These are phyloP conservation scores for Peromyscus nudipes DNA, from an alignment of 2,797 vertebrate genomes.

Conservation along the genomic window DNA sequence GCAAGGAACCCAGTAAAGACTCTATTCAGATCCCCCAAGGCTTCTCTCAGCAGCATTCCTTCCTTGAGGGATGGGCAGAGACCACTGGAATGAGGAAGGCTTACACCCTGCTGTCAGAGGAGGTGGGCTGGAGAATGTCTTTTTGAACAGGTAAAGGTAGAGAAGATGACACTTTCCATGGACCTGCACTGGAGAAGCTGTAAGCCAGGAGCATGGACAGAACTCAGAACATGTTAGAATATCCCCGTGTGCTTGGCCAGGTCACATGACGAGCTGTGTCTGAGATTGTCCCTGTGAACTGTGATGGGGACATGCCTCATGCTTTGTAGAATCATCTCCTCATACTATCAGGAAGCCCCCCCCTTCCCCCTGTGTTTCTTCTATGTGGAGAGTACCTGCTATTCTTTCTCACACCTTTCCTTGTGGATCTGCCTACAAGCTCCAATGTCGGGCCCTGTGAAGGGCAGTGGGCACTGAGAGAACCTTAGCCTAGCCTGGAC, in stretches of 20 bases:
- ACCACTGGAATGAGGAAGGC: neutral
- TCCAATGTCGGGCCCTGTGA: neutral
- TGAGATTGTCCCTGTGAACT: neutral
- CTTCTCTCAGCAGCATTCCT: neutral
- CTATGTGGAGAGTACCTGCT: neutral
- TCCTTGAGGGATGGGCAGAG: neutral
- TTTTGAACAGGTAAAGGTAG: neutral
- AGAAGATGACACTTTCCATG: neutral
- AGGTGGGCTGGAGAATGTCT: neutral
- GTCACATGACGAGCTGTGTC: neutral
- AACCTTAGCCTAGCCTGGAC: neutral
- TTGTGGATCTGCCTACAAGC: neutral
- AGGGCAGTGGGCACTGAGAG: neutral
- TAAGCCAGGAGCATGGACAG: neutral
- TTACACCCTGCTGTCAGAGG: neutral
- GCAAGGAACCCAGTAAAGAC: neutral
- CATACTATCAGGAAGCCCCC: neutral
- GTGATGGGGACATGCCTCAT: neutral
- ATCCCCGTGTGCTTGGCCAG: neutral
- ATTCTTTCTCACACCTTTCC: neutral
- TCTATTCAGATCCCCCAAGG: neutral
- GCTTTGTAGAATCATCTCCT: neutral
- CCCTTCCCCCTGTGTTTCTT: neutral
- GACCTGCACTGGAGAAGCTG: neutral
- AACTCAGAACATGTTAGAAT: neutral